Conservation (phyloP, 2,113 vertebrate genomes). For the Girardinichthys multiradiatus region DNA sequence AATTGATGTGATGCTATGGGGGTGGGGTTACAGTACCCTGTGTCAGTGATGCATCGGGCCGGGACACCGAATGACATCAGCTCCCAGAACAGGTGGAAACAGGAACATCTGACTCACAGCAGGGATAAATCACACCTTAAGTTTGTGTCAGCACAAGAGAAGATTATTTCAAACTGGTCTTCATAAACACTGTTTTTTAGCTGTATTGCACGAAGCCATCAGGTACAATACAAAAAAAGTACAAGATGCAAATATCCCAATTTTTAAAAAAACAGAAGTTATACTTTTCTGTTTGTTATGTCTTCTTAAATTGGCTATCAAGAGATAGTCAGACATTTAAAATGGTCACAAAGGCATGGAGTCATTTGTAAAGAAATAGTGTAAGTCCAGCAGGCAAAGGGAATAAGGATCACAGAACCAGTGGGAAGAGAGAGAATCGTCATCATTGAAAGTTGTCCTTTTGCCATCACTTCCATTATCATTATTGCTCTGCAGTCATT, state of each 20-base stretch:
- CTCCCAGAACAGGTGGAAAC: constrained; percentile 8
- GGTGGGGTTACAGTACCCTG: constrained; percentile 3
- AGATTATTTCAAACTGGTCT: background rate
- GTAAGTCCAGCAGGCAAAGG: constrained; percentile 23
- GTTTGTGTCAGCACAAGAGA: constrained; percentile 28
- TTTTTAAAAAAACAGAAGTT: constrained; percentile 3
- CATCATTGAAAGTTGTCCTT: constrained; percentile 66
- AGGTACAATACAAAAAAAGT: background rate
- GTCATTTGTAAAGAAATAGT: constrained; percentile 15
- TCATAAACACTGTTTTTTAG: constrained; percentile 2
- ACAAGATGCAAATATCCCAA: background rate
- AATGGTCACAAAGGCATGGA: constrained; percentile 1
- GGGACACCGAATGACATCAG: constrained; percentile 26
- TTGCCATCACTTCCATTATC: constrained; percentile 75
- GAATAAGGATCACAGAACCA: constrained; percentile 35
- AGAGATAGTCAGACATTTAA: constrained; percentile 8
- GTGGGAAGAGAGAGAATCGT: constrained; percentile 3
- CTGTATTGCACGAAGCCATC: background rate
- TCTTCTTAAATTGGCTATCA: background rate
- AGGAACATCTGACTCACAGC: constrained; percentile 47
- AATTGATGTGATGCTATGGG: background rate
- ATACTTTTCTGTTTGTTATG: background rate
- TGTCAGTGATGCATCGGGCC: constrained; percentile 41
- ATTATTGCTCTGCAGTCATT: constrained; percentile 73
- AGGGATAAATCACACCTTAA: background rate